phyloP scores from a whole-genome alignment of 2,113 vertebrate genomes.

The Seriola dumerili region DNA sequence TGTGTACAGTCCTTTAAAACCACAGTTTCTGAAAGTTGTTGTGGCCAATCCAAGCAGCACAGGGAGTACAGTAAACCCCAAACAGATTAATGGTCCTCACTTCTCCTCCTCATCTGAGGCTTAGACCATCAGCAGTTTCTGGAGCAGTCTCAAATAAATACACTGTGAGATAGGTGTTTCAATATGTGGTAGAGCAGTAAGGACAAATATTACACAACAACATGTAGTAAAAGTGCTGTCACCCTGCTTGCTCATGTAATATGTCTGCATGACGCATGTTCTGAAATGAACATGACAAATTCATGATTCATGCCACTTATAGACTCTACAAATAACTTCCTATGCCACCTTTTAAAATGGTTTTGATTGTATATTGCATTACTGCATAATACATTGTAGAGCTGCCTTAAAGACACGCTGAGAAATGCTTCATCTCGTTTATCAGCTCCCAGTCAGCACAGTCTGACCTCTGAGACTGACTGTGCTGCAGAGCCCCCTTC shows the following conservation, averaged over 20 bases:
- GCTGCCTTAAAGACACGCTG: neutral
- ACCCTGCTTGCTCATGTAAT: neutral
- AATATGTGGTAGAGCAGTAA: too few relatives aligned
- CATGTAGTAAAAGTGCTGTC: too few relatives aligned
- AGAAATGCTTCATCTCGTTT: neutral
- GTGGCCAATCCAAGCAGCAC: too few relatives aligned
- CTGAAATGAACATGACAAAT: neutral
- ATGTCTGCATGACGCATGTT: neutral
- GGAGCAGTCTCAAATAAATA: too few relatives aligned
- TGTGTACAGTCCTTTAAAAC: too few relatives aligned
- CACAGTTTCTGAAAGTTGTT: too few relatives aligned
- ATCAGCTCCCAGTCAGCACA: neutral
- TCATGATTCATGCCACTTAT: neutral
- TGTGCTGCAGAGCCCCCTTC: constrained; percentile 70
- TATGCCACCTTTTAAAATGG: neutral
- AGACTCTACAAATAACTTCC: neutral
- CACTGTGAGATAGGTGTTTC: too few relatives aligned
- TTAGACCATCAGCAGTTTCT: too few relatives aligned
- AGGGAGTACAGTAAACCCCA: too few relatives aligned
- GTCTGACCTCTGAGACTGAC: neutral
- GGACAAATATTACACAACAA: too few relatives aligned
- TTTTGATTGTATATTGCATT: neutral
- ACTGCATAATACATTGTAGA: neutral
- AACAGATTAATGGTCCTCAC: too few relatives aligned
- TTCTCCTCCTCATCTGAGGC: too few relatives aligned